Evolutionary conservation across 2,888 invertebrate species (phyloP), one percentile per base, ranked within the genome.

Genomic region (Erannis defoliaria): DNA sequence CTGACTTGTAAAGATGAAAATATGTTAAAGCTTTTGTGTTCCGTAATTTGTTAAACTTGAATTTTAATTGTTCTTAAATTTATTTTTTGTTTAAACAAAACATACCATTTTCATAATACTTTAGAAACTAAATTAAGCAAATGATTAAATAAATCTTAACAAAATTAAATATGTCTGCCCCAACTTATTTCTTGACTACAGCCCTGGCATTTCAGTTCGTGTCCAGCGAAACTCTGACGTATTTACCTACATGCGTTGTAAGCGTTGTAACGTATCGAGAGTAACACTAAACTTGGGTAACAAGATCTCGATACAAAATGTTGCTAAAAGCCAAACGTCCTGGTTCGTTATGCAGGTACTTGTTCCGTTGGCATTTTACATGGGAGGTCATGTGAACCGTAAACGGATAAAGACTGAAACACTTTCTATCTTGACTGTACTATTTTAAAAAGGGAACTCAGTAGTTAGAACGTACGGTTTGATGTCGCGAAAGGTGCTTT

Each of bases 211-310:
- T 45, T 61, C 37, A 40, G 53, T 54, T 68, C 71, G 71, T 71
- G 71, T 71, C 71, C 68, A 56, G 61, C 62, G 64, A 61, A 56
- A 64, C 66, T 62, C 55, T 78, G 83, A 84, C 80, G 82, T 85
- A 83, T 84, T 82, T 82, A 79, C 83, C 82, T 82, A 81, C 84
- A 84, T 80, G 81, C 71, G 71, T 72, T 76, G 73, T 77, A 60
- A 64, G 67, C 0, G 31, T 72, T 64, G 63, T 66, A 69, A 65
- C 66, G 71, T 70, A 76, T 78, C 74, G 77, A 76, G 74, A 73
- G 70, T 37, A 49, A 49, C 37, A 50, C 50, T 51, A 51, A 51
- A 40, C 72, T 75, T 71, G 71, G 68, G 75, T 78, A 75, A 78
- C 74, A 73, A 72, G 75, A 76, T 76, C 76, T 68, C 68, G 69